Evolutionary conservation across 1,140 invertebrate species (phyloP).

Genomic region (Manduca sexta): DNA sequence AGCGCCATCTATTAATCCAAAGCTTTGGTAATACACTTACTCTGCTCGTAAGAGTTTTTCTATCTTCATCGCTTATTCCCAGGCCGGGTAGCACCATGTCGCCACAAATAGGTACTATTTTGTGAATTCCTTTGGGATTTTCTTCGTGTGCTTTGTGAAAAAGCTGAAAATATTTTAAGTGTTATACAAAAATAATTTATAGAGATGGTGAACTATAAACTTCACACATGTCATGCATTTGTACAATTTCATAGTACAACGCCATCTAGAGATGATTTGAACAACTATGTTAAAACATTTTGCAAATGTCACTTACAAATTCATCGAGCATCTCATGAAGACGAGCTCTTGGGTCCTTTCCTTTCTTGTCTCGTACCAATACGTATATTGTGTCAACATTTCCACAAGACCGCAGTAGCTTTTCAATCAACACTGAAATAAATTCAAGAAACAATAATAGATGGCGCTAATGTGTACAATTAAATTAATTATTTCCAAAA

Average conservation of each 20-base stretch:
- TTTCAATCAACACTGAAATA: slow-evolving; percentile 82
- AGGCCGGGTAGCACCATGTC: slow-evolving; percentile 80
- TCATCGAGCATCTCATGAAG: slow-evolving; percentile 79
- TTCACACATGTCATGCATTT: too few relatives aligned
- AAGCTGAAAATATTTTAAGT: slow-evolving; percentile 55
- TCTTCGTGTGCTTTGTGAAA: slow-evolving; percentile 72
- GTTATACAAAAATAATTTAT: too few relatives aligned
- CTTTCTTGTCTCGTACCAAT: slow-evolving; percentile 85
- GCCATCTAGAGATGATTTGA: not conserved
- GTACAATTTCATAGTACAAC: too few relatives aligned
- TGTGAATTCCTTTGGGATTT: slow-evolving; percentile 72
- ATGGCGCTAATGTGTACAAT: not conserved
- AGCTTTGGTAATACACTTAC: slow-evolving; percentile 63
- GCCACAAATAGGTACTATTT: slow-evolving; percentile 77
- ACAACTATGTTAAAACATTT: not conserved
- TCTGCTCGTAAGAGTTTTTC: slow-evolving; percentile 73
- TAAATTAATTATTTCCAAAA: too few relatives aligned
- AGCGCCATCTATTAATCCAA: not conserved
- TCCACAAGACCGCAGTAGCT: slow-evolving; percentile 84
- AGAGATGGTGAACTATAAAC: too few relatives aligned
- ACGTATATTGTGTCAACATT: slow-evolving; percentile 84
- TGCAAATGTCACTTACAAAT: slow-evolving; percentile 68
- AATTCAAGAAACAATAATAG: slow-evolving; percentile 1
- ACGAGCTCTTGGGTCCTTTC: slow-evolving; percentile 77
- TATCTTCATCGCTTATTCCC: slow-evolving; percentile 79